A percentile compares a stretch with the other conserved stretches of the same genome.
phyloP scores from a whole-genome alignment of 2,797 vertebrate genomes.

The Threskiornis aethiopicus region DNA sequence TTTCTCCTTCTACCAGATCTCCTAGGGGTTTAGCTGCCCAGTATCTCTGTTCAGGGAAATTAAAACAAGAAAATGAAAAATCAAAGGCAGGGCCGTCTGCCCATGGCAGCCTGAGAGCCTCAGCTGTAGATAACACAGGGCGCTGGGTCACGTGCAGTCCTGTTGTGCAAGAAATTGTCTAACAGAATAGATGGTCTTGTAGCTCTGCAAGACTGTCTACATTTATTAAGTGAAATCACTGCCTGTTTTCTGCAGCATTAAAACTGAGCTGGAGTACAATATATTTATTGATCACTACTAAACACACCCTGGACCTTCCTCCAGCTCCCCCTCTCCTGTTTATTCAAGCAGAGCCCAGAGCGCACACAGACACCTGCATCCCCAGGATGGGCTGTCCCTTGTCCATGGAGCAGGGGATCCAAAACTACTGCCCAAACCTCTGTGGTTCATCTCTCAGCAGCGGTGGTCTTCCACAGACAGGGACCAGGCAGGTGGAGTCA shows the following conservation, averaged over 20 bases:
- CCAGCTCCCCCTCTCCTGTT: not conserved
- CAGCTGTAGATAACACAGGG: not conserved
- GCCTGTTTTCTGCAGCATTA: constrained; percentile 19
- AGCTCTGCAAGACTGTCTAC: not conserved
- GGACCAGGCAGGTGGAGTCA: not conserved
- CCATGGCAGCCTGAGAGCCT: not conserved
- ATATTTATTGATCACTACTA: constrained; percentile 5
- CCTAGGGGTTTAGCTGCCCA: not conserved
- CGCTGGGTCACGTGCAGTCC: accelerated
- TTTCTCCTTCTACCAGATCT: not conserved
- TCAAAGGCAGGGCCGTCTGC: not conserved
- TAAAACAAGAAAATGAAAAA: not conserved
- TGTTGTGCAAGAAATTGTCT: not conserved
- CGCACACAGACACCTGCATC: not conserved
- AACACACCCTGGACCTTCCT: not conserved
- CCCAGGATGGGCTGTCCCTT: not conserved
- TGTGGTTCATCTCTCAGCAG: not conserved
- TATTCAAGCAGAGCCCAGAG: not conserved
- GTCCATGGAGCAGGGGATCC: accelerated
- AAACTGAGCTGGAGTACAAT: constrained; percentile 5
- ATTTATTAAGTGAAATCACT: constrained; percentile 30
- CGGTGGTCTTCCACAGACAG: not conserved
- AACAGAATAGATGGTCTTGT: not conserved
- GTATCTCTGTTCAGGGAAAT: not conserved
- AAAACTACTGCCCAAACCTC: not conserved